Conservation (phyloP, 2,797 vertebrate species). For the Rhincodon typus region DNA sequence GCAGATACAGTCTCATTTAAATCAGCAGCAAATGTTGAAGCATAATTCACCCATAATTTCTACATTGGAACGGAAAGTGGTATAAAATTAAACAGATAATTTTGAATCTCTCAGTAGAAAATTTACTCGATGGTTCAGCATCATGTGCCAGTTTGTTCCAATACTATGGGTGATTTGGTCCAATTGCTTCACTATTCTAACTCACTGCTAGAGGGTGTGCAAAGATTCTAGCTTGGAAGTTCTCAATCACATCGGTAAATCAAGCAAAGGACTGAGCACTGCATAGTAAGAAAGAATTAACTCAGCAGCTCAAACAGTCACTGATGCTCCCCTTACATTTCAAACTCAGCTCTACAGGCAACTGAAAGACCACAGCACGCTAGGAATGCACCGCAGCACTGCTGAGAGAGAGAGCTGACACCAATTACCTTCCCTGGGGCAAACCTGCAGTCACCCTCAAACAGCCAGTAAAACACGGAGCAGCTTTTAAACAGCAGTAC, state of each 20-base stretch:
- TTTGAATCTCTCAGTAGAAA: not conserved
- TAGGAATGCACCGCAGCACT: not conserved
- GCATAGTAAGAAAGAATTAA: not conserved
- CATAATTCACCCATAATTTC: not conserved
- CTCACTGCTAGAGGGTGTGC: not conserved
- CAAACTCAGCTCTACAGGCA: not conserved
- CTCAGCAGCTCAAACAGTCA: not conserved
- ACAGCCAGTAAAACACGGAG: not conserved
- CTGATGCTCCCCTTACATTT: not conserved
- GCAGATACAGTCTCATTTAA: not conserved
- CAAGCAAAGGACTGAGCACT: not conserved
- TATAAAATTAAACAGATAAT: not conserved
- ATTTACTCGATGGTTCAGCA: not conserved
- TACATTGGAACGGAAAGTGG: not conserved
- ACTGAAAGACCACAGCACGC: not conserved
- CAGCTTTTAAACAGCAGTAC: not conserved
- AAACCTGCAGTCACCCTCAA: not conserved
- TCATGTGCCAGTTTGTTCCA: not conserved
- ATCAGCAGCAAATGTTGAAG: not conserved
- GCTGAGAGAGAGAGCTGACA: too few species aligned
- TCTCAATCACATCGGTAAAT: not conserved
- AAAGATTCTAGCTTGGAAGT: not conserved
- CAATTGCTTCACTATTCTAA: not conserved
- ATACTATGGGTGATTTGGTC: not conserved
- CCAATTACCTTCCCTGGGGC: not conserved